phyloP scores from a whole-genome alignment of 2,888 invertebrate genomes.

The Trachelus stipa region DNA sequence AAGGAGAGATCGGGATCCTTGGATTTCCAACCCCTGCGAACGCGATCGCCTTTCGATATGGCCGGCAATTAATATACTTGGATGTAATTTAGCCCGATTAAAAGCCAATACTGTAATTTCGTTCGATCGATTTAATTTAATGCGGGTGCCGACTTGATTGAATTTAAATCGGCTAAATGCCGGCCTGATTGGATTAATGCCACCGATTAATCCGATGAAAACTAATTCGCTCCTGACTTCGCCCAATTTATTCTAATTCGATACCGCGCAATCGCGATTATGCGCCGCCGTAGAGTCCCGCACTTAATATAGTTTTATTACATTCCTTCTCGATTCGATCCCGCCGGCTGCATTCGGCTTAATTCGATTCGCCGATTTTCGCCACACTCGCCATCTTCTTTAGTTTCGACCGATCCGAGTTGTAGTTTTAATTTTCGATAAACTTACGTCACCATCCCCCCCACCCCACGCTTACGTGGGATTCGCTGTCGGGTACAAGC shows the following conservation, averaged over 20 bases:
- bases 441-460: background rate
- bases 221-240: conserved; percentile 58
- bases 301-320: background rate
- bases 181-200: conserved; percentile 61
- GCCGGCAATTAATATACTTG: conserved; percentile 37
- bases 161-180: conserved; percentile 57
- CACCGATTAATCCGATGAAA: conserved; percentile 63
- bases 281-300: background rate
- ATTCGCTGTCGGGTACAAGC: too few relatives aligned
- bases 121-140: conserved; percentile 58
- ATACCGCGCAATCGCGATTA: conserved; percentile 29
- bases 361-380: background rate
- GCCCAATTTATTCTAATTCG: conserved; percentile 52
- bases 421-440: background rate
- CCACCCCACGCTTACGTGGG: too few relatives aligned
- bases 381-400: background rate
- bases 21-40: conserved; percentile 12
- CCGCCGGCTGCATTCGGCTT: background rate
- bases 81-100: conserved; percentile 48
- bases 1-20: background rate
- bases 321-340: background rate
- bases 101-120: conserved; percentile 38
- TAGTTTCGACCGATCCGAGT: background rate
- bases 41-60: background rate
- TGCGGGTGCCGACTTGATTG: conserved; percentile 53